phyloP scores from a whole-genome alignment of 2,113 vertebrate species.

The Sapayoa aenigma region DNA sequence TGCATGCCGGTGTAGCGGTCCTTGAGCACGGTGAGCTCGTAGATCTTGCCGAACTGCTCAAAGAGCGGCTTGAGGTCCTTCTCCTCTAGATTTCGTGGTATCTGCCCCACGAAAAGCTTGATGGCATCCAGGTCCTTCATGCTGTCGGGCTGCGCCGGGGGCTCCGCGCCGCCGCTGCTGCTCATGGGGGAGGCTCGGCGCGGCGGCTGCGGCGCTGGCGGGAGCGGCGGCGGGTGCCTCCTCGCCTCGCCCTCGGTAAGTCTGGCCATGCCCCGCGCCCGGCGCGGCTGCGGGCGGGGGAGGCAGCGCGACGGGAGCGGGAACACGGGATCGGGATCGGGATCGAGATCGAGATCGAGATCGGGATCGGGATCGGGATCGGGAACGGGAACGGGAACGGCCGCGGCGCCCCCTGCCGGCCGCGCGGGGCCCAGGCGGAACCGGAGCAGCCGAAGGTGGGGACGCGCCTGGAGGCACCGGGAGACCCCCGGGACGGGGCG shows the following conservation, averaged over 20 bases:
- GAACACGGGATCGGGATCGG: neutral
- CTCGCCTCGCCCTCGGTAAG: slow-evolving; percentile 91
- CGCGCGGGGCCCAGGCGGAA: too few species aligned
- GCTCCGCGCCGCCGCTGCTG: slow-evolving; percentile 87
- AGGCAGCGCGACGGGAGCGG: neutral
- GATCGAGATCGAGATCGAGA: too few species aligned
- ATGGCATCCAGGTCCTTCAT: slow-evolving; percentile 99
- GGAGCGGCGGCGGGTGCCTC: slow-evolving; percentile 76
- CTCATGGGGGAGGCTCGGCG: slow-evolving; percentile 91
- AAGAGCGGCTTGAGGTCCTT: slow-evolving; percentile 96
- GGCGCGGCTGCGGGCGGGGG: slow-evolving; percentile 76
- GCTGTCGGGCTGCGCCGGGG: slow-evolving; percentile 88
- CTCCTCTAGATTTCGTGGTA: slow-evolving; percentile 95
- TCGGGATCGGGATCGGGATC: too few species aligned
- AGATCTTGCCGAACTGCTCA: slow-evolving; percentile 98
- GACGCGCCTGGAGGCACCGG: too few species aligned
- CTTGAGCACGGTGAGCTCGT: slow-evolving; percentile 97
- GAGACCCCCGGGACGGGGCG: neutral
- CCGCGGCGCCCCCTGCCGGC: slow-evolving; percentile 54
- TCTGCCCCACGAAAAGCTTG: slow-evolving; percentile 98
- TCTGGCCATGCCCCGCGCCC: slow-evolving; percentile 91
- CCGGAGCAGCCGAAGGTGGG: neutral
- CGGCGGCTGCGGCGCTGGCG: slow-evolving; percentile 79
- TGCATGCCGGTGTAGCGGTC: slow-evolving; percentile 98
- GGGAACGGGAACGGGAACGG: too few species aligned